Conservation (phyloP, 2,888 invertebrate genomes). For the Drosophila setosimentum region DNA sequence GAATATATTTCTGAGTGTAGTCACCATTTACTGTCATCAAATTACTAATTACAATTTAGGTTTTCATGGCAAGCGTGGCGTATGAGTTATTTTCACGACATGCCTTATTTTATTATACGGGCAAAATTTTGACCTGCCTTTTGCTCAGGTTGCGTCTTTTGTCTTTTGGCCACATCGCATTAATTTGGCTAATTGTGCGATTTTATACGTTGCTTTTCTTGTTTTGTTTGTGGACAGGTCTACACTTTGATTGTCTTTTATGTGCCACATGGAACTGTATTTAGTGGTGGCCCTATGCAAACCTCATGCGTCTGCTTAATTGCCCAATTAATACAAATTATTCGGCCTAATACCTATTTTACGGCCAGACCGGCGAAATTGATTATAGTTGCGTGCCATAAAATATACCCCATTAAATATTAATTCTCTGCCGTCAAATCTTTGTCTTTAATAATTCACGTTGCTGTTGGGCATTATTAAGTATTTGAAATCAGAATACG, state of each 20-base stretch:
- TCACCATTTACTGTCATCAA: constrained; percentile 36
- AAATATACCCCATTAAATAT: constrained; percentile 25
- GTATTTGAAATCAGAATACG: constrained; percentile 1
- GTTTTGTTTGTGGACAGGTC: not conserved
- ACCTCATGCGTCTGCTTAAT: constrained; percentile 23
- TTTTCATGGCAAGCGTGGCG: constrained; percentile 47
- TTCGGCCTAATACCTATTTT: constrained; percentile 11
- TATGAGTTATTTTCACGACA: constrained; percentile 59
- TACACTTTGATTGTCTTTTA: constrained; percentile 33
- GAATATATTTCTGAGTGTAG: not conserved
- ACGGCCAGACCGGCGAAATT: constrained; percentile 7
- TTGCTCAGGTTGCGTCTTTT: constrained; percentile 19
- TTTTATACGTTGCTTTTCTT: constrained; percentile 27
- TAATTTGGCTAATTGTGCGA: constrained; percentile 49
- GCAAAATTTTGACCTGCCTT: constrained; percentile 11
- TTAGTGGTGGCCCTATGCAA: constrained; percentile 12
- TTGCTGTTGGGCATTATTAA: not conserved
- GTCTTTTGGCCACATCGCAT: constrained; percentile 4
- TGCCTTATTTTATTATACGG: constrained; percentile 29
- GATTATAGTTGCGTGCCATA: constrained; percentile 16
- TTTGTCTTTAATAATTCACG: not conserved
- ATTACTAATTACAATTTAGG: constrained; percentile 50
- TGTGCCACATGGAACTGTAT: not conserved
- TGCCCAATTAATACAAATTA: constrained; percentile 43
- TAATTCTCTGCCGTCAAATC: constrained; percentile 6